A percentile compares a stretch with the other conserved stretches of the same genome.
These are phyloP conservation scores for Pelodytes ibericus DNA, from an alignment of 2,797 vertebrate species.

Conservation along the genomic window DNA sequence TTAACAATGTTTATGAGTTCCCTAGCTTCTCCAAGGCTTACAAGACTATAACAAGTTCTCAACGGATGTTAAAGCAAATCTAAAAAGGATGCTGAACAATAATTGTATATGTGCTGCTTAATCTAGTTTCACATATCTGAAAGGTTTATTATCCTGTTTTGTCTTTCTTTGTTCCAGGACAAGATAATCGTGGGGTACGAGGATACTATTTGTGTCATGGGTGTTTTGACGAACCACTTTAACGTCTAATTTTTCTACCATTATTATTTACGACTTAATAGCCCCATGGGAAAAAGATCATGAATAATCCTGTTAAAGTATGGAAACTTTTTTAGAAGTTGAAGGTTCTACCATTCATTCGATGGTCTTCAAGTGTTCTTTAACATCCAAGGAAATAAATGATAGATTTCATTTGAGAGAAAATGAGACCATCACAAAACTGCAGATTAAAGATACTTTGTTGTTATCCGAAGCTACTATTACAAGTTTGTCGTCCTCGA, in stretches of 20 bases:
- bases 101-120: not conserved
- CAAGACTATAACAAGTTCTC: no score
- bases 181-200: not conserved
- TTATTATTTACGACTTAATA: not conserved
- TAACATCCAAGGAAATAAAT: constrained; percentile 52
- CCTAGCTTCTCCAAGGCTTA: no score
- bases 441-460: constrained; percentile 50
- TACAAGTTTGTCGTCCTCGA: constrained; percentile 18
- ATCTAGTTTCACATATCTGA: not conserved
- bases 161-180: constrained; percentile 30
- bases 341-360: constrained; percentile 60
- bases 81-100: no score
- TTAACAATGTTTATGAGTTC: no score
- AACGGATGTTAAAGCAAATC: no score
- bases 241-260: not conserved
- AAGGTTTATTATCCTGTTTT: constrained; percentile 1
- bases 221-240: not conserved
- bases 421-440: constrained; percentile 45
- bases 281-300: not conserved
- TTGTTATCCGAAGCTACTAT: constrained; percentile 33
- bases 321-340: constrained; percentile 73
- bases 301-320: constrained; percentile 60
- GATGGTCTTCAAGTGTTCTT: constrained; percentile 56
- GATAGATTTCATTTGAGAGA: constrained; percentile 49
- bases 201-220: not conserved